Percentiles rank a stretch among this genome's conserved stretches.
These are phyloP conservation scores for Drosophila albomicans DNA, from an alignment of 1,140 invertebrate genomes.

Conservation along the genomic window DNA sequence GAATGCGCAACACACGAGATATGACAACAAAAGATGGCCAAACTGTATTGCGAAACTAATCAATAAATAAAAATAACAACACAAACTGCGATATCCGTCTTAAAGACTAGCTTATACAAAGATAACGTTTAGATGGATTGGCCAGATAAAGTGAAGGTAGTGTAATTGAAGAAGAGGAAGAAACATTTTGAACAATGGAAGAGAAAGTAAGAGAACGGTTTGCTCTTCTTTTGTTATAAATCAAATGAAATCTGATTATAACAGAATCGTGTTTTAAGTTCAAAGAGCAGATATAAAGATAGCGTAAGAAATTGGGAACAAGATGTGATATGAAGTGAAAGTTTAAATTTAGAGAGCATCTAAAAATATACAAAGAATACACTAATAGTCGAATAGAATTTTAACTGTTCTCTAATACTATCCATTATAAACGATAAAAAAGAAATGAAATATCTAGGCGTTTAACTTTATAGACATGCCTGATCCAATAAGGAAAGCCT, in stretches of 20 bases:
- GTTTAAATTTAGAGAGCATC: background rate
- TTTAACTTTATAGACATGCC: background rate
- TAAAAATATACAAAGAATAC: too few relatives aligned
- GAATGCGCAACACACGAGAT: background rate
- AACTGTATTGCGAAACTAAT: constrained; percentile 25
- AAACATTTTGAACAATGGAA: constrained; percentile 1
- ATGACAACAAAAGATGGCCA: constrained; percentile 6
- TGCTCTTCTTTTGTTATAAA: background rate
- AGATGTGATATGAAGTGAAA: background rate
- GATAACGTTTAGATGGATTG: constrained; percentile 5
- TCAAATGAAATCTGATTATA: background rate
- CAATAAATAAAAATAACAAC: constrained; percentile 2
- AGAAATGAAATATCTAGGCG: background rate
- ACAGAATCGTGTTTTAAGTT: constrained; percentile 6
- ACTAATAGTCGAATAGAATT: background rate
- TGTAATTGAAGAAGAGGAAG: background rate
- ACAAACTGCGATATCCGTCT: background rate
- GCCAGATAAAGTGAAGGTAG: constrained; percentile 23
- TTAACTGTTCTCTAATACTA: background rate
- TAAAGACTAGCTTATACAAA: background rate
- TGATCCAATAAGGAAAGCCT: background rate
- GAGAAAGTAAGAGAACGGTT: constrained; percentile 28
- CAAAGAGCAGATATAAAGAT: background rate
- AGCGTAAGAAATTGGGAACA: background rate
- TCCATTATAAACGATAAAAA: background rate